Percentiles rank a stretch among this genome's conserved stretches.
phyloP scores from a whole-genome alignment of 2,113 vertebrate species.

The Meleagris gallopavo region DNA sequence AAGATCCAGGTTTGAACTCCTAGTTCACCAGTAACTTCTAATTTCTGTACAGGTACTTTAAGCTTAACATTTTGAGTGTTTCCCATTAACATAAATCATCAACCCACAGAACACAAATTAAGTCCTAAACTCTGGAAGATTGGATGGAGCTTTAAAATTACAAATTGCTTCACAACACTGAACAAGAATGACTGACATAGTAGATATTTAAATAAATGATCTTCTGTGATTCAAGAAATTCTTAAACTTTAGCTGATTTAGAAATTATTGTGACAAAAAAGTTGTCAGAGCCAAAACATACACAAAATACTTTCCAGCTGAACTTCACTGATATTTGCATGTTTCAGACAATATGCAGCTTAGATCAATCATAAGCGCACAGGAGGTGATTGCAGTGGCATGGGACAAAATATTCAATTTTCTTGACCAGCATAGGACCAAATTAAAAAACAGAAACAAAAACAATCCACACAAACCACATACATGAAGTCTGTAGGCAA shows the following conservation, averaged over 20 bases:
- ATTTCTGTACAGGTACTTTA: too few relatives aligned
- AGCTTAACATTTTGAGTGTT: not conserved
- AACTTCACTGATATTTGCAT: not conserved
- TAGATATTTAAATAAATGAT: not conserved
- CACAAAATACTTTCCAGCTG: not conserved
- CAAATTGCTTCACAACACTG: not conserved
- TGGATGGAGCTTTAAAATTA: not conserved
- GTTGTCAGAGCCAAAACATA: not conserved
- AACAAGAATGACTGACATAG: not conserved
- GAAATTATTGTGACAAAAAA: not conserved
- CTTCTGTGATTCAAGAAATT: not conserved
- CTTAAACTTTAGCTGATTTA: not conserved
- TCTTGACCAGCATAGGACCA: rapidly evolving
- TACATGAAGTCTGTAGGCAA: rapidly evolving
- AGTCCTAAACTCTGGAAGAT: not conserved
- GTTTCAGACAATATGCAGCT: not conserved
- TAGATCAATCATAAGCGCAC: not conserved
- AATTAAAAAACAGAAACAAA: not conserved
- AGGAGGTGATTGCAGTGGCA: not conserved
- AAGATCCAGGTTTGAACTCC: not conserved
- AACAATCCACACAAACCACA: not conserved
- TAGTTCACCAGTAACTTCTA: too few relatives aligned
- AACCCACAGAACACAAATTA: not conserved
- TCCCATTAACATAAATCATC: not conserved
- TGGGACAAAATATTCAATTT: not conserved